These are phyloP conservation scores for Ormyrus labotus DNA, from an alignment of 2,888 invertebrate genomes.

Conservation along the genomic window DNA sequence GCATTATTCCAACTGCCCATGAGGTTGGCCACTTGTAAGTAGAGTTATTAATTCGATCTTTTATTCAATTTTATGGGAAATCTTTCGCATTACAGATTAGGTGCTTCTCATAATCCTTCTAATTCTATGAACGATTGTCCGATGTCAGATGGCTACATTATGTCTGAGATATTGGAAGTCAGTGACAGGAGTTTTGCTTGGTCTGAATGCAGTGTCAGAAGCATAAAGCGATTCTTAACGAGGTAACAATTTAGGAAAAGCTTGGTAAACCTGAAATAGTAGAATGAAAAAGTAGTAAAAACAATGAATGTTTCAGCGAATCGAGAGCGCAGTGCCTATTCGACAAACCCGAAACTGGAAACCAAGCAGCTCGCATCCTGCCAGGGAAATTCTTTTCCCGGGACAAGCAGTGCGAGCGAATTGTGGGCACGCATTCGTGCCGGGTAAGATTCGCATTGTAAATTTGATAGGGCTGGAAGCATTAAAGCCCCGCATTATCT, in stretches of 20 bases:
- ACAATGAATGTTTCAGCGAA: not conserved
- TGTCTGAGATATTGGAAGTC: conserved; percentile 20
- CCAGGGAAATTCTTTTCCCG: conserved; percentile 30
- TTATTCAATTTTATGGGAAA: not conserved
- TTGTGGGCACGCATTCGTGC: not conserved
- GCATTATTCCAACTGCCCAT: conserved; percentile 44
- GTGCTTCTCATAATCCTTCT: conserved; percentile 32
- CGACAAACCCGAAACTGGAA: conserved; percentile 16
- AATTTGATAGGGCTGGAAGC: not conserved
- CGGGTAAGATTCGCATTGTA: not conserved
- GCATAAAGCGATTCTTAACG: conserved; percentile 32
- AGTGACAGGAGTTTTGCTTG: conserved; percentile 27
- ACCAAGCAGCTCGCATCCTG: not conserved
- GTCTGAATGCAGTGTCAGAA: conserved; percentile 42
- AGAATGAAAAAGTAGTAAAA: too few relatives aligned
- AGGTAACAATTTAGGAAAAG: conserved; percentile 5
- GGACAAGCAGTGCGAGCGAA: conserved; percentile 12
- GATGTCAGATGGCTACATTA: conserved; percentile 38
- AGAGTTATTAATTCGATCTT: not conserved
- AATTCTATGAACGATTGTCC: not conserved
- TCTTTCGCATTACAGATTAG: conserved; percentile 21
- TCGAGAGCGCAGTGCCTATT: conserved; percentile 37
- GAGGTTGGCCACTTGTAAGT: conserved; percentile 53
- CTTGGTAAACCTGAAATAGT: too few relatives aligned
- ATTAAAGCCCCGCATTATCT: not conserved